These are phyloP conservation scores for Taeniopygia guttata DNA, from an alignment of 2,797 vertebrate genomes.

Conservation along the genomic window DNA sequence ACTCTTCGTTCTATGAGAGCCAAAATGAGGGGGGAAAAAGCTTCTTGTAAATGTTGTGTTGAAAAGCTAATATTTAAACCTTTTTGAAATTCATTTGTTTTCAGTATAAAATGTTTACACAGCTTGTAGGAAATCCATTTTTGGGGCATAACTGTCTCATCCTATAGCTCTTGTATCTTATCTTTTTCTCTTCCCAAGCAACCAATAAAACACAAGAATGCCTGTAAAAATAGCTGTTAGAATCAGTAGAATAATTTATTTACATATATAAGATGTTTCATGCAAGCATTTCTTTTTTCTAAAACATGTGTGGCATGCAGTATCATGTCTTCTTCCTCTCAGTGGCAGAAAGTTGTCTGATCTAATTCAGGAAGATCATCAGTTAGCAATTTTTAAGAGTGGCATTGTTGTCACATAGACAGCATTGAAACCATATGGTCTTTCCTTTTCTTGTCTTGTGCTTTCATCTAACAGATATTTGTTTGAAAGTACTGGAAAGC, in stretches of 20 bases:
- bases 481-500: slow-evolving; percentile 69
- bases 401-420: slow-evolving; percentile 62
- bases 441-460: slow-evolving; percentile 57
- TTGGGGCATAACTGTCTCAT: slow-evolving; percentile 6
- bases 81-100: neutral
- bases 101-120: neutral
- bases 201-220: slow-evolving; percentile 40
- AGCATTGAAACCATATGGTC: slow-evolving; percentile 69
- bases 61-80: neutral
- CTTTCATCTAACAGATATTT: slow-evolving; percentile 70
- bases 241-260: slow-evolving; percentile 44
- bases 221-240: slow-evolving; percentile 1
- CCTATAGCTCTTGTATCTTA: slow-evolving; percentile 16
- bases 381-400: slow-evolving; percentile 58
- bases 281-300: slow-evolving; percentile 30
- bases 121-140: slow-evolving; percentile 27
- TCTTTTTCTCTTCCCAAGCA: slow-evolving; percentile 24
- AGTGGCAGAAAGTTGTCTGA: slow-evolving; percentile 54
- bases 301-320: neutral
- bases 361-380: slow-evolving; percentile 53
- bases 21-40: neutral
- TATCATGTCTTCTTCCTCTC: slow-evolving; percentile 34
- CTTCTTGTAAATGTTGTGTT: neutral
- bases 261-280: slow-evolving; percentile 2
- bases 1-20: neutral